Conservation (phyloP, 1,140 invertebrate genomes). For the Goniozus legneri region DNA sequence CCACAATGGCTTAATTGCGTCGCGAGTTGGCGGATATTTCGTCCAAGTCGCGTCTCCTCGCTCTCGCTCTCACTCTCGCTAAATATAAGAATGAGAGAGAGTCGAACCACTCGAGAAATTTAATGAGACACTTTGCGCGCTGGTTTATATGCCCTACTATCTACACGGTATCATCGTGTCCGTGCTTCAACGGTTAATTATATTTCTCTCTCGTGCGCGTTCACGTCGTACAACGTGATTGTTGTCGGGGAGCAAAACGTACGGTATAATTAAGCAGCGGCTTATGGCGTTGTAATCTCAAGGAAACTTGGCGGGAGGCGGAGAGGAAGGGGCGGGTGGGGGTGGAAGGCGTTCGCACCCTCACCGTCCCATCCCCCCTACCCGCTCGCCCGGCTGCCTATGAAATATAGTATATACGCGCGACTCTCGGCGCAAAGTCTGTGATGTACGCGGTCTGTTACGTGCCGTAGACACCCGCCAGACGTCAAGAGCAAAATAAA, state of each 20-base stretch:
- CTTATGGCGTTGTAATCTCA: constrained; percentile 33
- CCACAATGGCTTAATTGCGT: no score
- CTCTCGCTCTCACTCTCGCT: no score
- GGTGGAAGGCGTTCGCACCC: no score
- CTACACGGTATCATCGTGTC: no score
- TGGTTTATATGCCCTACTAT: no score
- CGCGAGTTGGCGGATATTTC: no score
- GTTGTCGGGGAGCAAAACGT: constrained; percentile 21
- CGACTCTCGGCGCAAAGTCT: constrained; percentile 12
- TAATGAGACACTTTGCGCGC: no score
- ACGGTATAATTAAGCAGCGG: constrained; percentile 35
- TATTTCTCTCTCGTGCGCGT: not conserved
- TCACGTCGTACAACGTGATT: constrained; percentile 11
- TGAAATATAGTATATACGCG: constrained; percentile 19
- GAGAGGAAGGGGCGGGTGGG: constrained; percentile 1
- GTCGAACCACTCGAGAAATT: no score
- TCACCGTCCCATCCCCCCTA: no score
- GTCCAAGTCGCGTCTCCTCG: no score
- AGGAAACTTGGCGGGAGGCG: constrained; percentile 34
- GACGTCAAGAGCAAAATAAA: not conserved
- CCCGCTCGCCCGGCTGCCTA: not conserved
- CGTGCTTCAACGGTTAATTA: constrained; percentile 19
- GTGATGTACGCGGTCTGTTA: constrained; percentile 11
- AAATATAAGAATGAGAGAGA: no score
- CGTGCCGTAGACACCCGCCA: not conserved